These are phyloP conservation scores for Eupristina koningsbergeri DNA, from an alignment of 1,140 invertebrate genomes.

Conservation along the genomic window DNA sequence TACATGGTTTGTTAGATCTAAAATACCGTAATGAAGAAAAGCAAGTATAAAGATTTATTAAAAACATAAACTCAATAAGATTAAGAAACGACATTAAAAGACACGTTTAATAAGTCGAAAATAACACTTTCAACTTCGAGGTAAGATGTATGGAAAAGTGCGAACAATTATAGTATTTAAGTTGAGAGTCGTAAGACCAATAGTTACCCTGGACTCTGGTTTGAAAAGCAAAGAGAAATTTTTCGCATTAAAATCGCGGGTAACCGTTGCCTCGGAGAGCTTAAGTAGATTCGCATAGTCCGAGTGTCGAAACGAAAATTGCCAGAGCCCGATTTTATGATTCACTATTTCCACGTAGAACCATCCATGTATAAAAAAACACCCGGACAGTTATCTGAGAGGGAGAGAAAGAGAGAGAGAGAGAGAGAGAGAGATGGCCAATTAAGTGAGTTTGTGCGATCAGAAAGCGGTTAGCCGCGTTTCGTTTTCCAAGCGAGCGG, in stretches of 20 bases:
- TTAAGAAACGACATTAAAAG: too few relatives aligned
- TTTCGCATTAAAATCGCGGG: neutral
- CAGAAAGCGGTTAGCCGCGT: constrained; percentile 28
- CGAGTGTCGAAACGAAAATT: neutral
- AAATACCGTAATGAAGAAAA: too few relatives aligned
- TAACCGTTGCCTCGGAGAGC: neutral
- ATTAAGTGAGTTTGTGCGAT: constrained; percentile 29
- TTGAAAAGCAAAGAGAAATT: neutral
- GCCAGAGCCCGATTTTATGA: constrained; percentile 3
- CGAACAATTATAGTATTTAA: neutral
- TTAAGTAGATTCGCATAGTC: neutral
- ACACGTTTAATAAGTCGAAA: too few relatives aligned
- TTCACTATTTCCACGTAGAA: neutral
- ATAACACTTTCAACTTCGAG: too few relatives aligned
- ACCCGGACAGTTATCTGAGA: neutral
- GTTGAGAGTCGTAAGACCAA: neutral
- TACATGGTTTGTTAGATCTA: neutral
- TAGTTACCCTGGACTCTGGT: neutral
- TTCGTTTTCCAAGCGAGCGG: constrained; percentile 14
- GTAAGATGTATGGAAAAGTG: neutral
- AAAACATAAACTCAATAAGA: too few relatives aligned
- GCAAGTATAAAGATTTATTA: too few relatives aligned
- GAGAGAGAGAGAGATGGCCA: neutral
- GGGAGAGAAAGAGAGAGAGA: too few relatives aligned
- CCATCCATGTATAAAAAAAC: neutral